Evolutionary conservation across 2,797 vertebrate genomes (phyloP), one percentile per base, ranked within the genome.

Genomic region (Notolepis coatsorum): DNA sequence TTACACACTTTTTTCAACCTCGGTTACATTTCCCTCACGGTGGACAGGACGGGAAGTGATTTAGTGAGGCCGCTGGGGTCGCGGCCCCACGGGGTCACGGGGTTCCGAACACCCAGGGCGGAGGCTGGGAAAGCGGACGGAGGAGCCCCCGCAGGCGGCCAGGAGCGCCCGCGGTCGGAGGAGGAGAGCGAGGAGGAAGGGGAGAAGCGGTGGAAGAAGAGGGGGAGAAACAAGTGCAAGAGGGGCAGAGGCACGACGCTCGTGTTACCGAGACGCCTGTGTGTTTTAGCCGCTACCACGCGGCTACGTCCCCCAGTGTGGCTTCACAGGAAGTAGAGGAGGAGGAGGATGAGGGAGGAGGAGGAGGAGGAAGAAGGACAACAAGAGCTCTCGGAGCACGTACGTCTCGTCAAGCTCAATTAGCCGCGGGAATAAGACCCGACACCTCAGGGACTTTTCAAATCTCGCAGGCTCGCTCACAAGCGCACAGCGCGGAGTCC

Each of bases 1-100:
- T 84, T 77, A 52, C 65, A 67, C 4, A n/a, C 43, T 42, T 63
- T 42, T 63, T 79, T 77, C 61, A 71, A 66, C 64, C 41, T n/a
- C n/a, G n/a, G n/a, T n/a, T 49, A 52, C 50, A 77, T 77, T 46
- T 74, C 37, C n/a, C 61, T 61, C 15, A 18, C 13, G 47, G 30
- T 12, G 4, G 41, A 55, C 50, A 18, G 15, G 52, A 64, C 69
- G 74, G 75, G 68, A 81, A 65, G 58, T 71, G 62, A 57, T 76
- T 79, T 42, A 69, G 47, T 6, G 48, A n/a, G 69, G 71, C 61
- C 69, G 25, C n/a, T 20, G 27, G 45, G 56, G 62, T 79, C 57
- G 67, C 2, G 13, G 7, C 7, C 31, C 7, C 31, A 35, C 31
- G 13, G 7, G n/a, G n/a, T n/a, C n/a, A n/a, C n/a, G n/a, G n/a